These are phyloP conservation scores for Sarotherodon lohbergeri DNA, from an alignment of 2,113 vertebrate genomes.

Conservation along the genomic window DNA sequence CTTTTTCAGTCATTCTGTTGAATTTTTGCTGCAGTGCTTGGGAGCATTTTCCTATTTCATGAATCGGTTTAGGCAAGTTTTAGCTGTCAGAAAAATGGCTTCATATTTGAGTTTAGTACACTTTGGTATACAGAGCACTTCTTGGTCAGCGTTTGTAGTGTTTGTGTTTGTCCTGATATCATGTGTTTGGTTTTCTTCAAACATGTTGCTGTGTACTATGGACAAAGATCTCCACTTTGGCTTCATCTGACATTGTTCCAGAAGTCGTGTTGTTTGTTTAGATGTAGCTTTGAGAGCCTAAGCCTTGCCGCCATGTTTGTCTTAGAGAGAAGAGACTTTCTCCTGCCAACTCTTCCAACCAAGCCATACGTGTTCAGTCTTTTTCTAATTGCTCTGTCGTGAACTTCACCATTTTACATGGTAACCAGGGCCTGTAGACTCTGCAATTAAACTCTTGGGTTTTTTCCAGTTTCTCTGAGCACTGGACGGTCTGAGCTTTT, in stretches of 20 bases:
- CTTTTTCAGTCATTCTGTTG: neutral
- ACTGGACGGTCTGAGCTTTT: neutral
- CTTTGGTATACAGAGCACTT: neutral
- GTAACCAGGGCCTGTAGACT: neutral
- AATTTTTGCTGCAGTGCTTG: neutral
- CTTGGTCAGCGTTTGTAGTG: neutral
- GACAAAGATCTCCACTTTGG: neutral
- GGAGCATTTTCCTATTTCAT: neutral
- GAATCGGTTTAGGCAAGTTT: neutral
- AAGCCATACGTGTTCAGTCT: neutral
- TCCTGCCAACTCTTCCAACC: neutral
- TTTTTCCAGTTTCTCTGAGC: neutral
- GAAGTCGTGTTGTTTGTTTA: neutral
- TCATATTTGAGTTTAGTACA: neutral
- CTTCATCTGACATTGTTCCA: neutral
- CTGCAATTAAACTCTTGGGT: neutral
- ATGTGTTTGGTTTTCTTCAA: neutral
- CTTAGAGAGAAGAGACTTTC: neutral
- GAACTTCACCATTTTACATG: neutral
- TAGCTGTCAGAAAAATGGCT: neutral
- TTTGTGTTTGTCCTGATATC: neutral
- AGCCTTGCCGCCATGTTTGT: neutral
- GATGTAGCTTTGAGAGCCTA: fast-evolving
- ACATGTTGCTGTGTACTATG: neutral
- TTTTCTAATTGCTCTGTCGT: neutral